Base-by-base conservation (phyloP, 1,140 invertebrate genomes). In the Pogonomyrmex barbatus region DNA sequence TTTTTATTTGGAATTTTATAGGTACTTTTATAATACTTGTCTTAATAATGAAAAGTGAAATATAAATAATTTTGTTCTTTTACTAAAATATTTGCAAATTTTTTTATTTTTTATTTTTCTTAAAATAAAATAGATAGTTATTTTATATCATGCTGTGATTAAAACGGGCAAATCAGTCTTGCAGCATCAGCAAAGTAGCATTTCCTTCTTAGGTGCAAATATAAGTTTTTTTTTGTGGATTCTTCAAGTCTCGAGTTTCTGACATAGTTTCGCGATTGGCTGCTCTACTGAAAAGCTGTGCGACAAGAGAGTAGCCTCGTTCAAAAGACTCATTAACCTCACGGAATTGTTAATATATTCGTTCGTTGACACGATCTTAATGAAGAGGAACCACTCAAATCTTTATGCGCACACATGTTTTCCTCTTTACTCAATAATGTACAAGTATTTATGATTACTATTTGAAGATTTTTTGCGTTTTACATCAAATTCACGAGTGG, bases 311-410 rank as follows among this genome's bases (percentile, higher is more conserved):
- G 68, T 79, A 71, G 88, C 62, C 50, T 62, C 86, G 73, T 73
- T 86, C 50, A 50, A 76, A 88, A 84, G 91, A 92, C 92, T 93
- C 93, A 94, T 94, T 93, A 93, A 91, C 86, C 78, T 62, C 58
- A 56, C 54, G 50, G 52, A 90, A 75, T 89, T 83, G 90, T 93
- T 93, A 93, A 89, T 91, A 93, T 93, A 90, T 90, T 84, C 87
- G 90, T 92, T 24, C 88, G 77, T 91, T 91, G 88, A 92, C 87
- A 81, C 63, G 62, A 60, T 71, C 47, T 56, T 47, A 76, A 36
- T 56, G 62, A 88, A 86, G 85, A 77, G 90, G 90, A 90, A 78
- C 47, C 77, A 54, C 71, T 90, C 52, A 83, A 89, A 92, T 91
- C 87, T 91, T 87, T 90, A 92, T 91, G 90, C 92, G 83, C 76